Conservation (phyloP, 1,140 invertebrate genomes). For the Cecropterus lyciades region DNA sequence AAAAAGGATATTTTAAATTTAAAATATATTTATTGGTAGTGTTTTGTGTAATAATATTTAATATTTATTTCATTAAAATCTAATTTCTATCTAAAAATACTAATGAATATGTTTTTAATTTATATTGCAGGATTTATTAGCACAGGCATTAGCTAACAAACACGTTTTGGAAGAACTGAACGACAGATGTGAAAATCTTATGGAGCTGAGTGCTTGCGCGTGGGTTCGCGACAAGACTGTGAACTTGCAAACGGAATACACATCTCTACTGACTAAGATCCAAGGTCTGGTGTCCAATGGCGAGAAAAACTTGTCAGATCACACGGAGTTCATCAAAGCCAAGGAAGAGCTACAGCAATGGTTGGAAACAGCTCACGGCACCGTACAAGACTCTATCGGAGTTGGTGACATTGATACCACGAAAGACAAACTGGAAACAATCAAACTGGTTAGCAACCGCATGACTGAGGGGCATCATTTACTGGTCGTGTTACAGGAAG, state of each 20-base stretch:
- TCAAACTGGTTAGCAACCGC: conserved; percentile 88
- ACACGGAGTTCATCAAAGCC: conserved; percentile 94
- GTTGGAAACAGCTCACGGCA: conserved; percentile 90
- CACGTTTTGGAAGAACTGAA: conserved; percentile 92
- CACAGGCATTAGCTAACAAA: conserved; percentile 92
- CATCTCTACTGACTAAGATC: conserved; percentile 89
- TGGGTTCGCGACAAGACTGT: conserved; percentile 94
- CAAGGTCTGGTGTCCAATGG: conserved; percentile 92
- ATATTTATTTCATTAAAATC: no score
- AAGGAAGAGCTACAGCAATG: conserved; percentile 93
- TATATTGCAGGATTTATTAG: conserved; percentile 85
- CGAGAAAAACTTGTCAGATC: conserved; percentile 94
- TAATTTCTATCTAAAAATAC: no score
- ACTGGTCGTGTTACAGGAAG: conserved; percentile 90
- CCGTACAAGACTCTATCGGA: conserved; percentile 92
- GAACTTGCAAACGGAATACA: conserved; percentile 92
- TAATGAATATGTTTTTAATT: conserved; percentile 22
- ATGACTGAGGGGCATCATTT: conserved; percentile 95
- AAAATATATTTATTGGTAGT: no score
- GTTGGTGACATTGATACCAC: conserved; percentile 91
- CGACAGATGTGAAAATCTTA: conserved; percentile 93
- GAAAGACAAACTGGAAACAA: conserved; percentile 93
- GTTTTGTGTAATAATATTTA: no score
- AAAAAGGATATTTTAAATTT: no score
- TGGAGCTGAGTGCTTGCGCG: conserved; percentile 93